Evolutionary conservation across 1,140 invertebrate genomes (phyloP).

Genomic region (Samia ricini): DNA sequence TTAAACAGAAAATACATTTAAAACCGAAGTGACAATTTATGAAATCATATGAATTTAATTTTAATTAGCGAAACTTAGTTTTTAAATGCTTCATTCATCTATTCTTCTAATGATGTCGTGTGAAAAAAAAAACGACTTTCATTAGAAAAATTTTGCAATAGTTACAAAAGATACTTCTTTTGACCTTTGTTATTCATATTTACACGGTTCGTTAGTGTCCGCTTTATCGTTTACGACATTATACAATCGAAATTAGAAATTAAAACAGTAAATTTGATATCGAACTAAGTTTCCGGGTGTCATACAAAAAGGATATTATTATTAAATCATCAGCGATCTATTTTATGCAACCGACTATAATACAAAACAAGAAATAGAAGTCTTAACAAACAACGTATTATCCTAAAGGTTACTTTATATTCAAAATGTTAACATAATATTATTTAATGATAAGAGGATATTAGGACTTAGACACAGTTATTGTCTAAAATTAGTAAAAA

Average conservation of each 20-base stretch:
- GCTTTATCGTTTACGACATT: background rate
- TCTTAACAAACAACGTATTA: background rate
- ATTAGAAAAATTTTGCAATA: background rate
- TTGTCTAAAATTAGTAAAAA: background rate
- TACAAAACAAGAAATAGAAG: background rate
- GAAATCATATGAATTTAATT: background rate
- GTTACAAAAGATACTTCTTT: background rate
- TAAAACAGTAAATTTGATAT: background rate
- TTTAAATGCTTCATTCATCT: too few species aligned
- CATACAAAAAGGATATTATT: background rate
- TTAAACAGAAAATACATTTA: background rate
- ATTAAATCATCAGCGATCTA: background rate
- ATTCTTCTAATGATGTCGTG: too few species aligned
- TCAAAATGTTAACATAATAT: background rate
- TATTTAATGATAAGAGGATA: background rate
- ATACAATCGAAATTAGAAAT: background rate
- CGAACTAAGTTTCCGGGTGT: background rate
- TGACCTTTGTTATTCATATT: slow-evolving; percentile 6
- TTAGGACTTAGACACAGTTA: background rate
- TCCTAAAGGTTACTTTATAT: background rate
- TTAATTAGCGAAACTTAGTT: background rate
- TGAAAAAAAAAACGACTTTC: too few species aligned
- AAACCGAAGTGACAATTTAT: background rate
- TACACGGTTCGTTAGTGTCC: background rate
- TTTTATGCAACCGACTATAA: background rate